Conservation (phyloP, 2,888 invertebrate species). For the Colletes collaris region DNA sequence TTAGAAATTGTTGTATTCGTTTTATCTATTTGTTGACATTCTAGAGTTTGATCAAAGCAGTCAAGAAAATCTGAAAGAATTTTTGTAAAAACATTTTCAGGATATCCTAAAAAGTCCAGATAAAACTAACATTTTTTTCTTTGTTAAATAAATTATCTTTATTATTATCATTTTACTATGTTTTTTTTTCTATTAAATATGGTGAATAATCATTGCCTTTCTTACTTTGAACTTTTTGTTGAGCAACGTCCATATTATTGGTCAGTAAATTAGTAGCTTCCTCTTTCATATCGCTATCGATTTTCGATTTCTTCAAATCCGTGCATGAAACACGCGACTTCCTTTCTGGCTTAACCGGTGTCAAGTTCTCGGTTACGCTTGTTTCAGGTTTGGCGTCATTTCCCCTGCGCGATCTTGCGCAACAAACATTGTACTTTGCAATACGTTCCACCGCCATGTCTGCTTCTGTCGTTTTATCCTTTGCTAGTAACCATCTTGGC, state of each 20-base stretch:
- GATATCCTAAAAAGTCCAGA: too few relatives aligned
- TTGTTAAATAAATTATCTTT: too few relatives aligned
- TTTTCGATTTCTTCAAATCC: conserved; percentile 59
- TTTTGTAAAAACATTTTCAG: too few relatives aligned
- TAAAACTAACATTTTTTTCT: too few relatives aligned
- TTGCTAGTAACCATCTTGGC: conserved; percentile 80
- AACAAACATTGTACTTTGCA: conserved; percentile 77
- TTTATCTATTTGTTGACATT: too few relatives aligned
- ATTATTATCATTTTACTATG: too few relatives aligned
- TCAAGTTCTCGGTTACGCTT: conserved; percentile 49
- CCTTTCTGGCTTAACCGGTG: conserved; percentile 71
- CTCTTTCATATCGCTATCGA: conserved; percentile 54
- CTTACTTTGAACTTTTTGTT: conserved; percentile 57
- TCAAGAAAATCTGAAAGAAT: too few relatives aligned
- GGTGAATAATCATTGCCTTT: background rate
- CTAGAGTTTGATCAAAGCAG: too few relatives aligned
- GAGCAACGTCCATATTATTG: conserved; percentile 35
- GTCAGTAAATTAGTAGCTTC: conserved; percentile 72
- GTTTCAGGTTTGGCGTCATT: conserved; percentile 45
- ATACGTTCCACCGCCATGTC: conserved; percentile 77
- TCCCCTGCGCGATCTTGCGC: conserved; percentile 56
- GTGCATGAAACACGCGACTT: conserved; percentile 68
- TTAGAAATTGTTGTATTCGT: too few relatives aligned
- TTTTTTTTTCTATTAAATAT: too few relatives aligned
- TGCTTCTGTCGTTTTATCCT: conserved; percentile 77